Base-by-base conservation (phyloP, 2,797 vertebrate species). In the Emydoidea blandingii region DNA sequence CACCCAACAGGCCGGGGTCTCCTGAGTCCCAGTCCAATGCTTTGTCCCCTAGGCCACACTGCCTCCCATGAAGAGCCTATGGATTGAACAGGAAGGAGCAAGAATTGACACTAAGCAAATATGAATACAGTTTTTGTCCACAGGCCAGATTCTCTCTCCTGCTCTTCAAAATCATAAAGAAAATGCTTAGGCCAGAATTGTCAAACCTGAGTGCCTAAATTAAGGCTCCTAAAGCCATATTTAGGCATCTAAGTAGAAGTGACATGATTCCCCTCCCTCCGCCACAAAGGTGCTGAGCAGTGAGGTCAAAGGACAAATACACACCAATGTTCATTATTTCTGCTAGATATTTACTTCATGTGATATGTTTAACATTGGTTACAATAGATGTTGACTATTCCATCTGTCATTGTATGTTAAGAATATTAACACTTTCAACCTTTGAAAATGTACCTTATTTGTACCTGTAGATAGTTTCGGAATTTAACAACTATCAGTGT, bases 381-480 rank as follows among this genome's bases (percentile, higher is more conserved):
- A 72, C 90, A 94, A 94, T 72, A 56, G 65, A 93, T 95, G 53
- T 79, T 80, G 50, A 53, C 78, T 96, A 65, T 65, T 94, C 88
- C 88, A 93, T 90, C 27, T 53, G 41, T 74, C 87, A 94, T 80
- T 93, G 85, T 88, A 23, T 90, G 81, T 87, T 90, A 94, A 90
- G 44, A 84, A 81, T 83, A 92, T 90, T 93, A 80, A 94, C 83
- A 94, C 85, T 94, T 96, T 37, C 91, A n/a, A n/a, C 88, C 74
- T 85, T 92, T 92, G 72, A 86, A 94, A 95, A 81, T 90, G 29
- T n/a, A 94, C 80, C 25, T 80, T 29, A 87, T 92, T 96, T 72
- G 65, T n/a, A 78, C 72, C 95, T 88, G 47, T 86, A 95, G 56
- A 88, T 78, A 94, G 93, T 95, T 94, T 87, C 94, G 93, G 95